Percentiles rank a stretch among this genome's conserved stretches.
Evolutionary conservation across 2,113 vertebrate species (phyloP).

Genomic region (Callocephalon fimbriatum): DNA sequence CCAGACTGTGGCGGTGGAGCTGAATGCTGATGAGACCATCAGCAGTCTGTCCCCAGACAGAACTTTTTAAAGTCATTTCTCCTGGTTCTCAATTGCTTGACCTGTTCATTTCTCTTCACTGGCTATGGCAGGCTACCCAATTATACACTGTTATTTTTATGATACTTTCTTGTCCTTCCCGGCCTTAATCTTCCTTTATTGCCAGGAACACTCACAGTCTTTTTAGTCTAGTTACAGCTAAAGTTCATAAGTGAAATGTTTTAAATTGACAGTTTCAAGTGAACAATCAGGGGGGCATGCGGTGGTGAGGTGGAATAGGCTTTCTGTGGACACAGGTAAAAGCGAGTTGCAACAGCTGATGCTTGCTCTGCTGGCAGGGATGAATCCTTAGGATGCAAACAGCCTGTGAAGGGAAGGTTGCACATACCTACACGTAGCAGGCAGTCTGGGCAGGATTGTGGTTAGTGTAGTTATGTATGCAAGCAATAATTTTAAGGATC

Average conservation of each 20-base stretch:
- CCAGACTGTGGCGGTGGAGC: slow-evolving; percentile 48
- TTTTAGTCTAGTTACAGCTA: slow-evolving; percentile 11
- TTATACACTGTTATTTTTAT: slow-evolving; percentile 44
- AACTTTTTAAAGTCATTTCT: slow-evolving; percentile 65
- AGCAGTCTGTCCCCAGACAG: slow-evolving; percentile 43
- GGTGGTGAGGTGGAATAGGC: not conserved
- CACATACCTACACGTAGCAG: accelerated
- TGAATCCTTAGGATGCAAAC: not conserved
- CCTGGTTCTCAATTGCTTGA: slow-evolving; percentile 1
- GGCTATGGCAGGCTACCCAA: slow-evolving; percentile 10
- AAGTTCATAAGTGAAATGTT: not conserved
- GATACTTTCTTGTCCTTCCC: slow-evolving; percentile 41
- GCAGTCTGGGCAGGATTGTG: not conserved
- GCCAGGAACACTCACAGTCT: not conserved
- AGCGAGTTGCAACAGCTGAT: accelerated
- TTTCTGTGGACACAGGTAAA: not conserved
- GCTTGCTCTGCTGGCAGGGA: not conserved
- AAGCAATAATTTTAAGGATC: not conserved
- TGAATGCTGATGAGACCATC: slow-evolving; percentile 69
- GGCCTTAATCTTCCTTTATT: slow-evolving; percentile 35
- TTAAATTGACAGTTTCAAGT: slow-evolving; percentile 8
- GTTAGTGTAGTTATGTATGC: not conserved
- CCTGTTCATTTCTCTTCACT: slow-evolving; percentile 28
- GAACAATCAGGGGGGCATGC: not conserved
- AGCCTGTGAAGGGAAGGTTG: not conserved